Conservation (phyloP, 2,113 vertebrate species). For the Ictalurus furcatus region DNA sequence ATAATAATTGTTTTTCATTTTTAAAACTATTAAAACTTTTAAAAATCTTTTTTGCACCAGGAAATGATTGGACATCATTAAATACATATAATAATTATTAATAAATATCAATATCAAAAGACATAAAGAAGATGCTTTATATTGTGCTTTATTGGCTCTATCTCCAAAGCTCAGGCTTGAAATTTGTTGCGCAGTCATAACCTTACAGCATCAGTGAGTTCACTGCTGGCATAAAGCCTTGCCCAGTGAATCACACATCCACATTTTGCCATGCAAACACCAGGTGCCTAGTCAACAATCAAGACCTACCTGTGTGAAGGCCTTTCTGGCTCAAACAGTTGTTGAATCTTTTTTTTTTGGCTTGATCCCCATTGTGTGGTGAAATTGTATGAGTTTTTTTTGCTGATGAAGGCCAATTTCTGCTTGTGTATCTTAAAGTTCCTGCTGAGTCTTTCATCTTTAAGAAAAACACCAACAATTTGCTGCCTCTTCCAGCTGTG, state of each 20-base stretch:
- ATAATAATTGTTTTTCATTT: neutral
- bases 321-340: neutral
- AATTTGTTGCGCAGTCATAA: neutral
- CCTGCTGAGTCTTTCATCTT: conserved; percentile 3
- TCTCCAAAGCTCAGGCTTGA: neutral
- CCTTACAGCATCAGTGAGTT: neutral
- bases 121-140: neutral
- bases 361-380: neutral
- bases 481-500: conserved; percentile 3
- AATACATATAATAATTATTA: neutral
- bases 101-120: neutral
- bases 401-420: conserved; percentile 19
- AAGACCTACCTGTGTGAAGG: neutral
- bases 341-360: conserved; percentile 13
- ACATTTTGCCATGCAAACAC: neutral
- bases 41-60: neutral
- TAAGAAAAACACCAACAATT: conserved; percentile 9
- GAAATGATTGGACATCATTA: neutral
- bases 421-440: conserved; percentile 5
- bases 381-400: conserved; percentile 8
- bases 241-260: neutral
- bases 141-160: neutral
- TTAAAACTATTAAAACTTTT: neutral
- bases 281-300: conserved; percentile 3
- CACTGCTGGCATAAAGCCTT: neutral